Evolutionary conservation across 1,140 invertebrate species (phyloP), one percentile per base, ranked within the genome.

Genomic region (Plutomurus gul): DNA sequence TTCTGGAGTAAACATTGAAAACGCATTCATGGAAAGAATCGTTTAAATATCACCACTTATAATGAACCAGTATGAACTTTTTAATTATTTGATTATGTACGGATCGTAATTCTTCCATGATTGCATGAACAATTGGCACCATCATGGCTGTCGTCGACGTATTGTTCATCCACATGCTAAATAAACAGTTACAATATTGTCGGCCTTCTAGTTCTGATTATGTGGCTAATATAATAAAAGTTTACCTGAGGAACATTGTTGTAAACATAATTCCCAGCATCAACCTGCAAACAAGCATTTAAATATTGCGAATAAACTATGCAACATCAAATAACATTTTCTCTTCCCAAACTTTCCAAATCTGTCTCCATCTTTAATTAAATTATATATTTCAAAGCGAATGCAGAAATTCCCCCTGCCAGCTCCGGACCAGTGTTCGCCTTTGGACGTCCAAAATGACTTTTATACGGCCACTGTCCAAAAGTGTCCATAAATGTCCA

Each of bases 251-350:
- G 75, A 89, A 87, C 83, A 86, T 87, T 4, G 88, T 87, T 0
- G 86, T 88, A 20, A 85, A 4, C 88, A 89, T 89, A 73, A 89
- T 86, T 47, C 88, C 88, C 10, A 87, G 46, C 84, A 88, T 85
- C 37, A 88, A 75, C 81, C 85, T 87, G n/a, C n/a, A n/a, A n/a
- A n/a, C n/a, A n/a, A n/a, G n/a, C n/a, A n/a, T n/a, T n/a, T n/a
- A 33, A 36, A 76, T 75, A 30, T 4, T 6, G n/a, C 76, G 75
- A 4, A 30, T 13, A 78, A 13, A 22, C 11, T 22, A 40, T 40
- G 22, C 3, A 7, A 47, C 3, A 56, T 37, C 33, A 65, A 36
- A 60, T 18, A 3, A 37, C 1, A n/a, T 60, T 76, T 8, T 65
- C 20, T 76, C 22, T n/a, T n/a, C 30, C 11, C 22, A 60, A 43